phyloP scores from a whole-genome alignment of 1,140 invertebrate species.

The Chironomus striatipennis region DNA sequence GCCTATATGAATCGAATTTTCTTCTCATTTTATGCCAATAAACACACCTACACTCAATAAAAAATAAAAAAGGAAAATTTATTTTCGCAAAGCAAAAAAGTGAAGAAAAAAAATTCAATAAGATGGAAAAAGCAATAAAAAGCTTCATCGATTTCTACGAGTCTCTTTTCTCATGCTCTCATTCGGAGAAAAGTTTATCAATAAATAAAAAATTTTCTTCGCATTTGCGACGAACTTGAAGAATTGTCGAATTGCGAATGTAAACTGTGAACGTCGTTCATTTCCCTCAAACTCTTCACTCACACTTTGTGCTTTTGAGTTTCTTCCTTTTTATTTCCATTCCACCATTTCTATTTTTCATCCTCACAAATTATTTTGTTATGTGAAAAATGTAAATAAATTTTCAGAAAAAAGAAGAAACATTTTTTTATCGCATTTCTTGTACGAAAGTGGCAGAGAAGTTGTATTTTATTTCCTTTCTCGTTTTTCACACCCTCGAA shows the following conservation, averaged over 20 bases:
- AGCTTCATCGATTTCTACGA: constrained; percentile 6
- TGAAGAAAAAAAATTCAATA: not conserved
- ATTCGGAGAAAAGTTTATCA: not conserved
- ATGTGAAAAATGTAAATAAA: constrained; percentile 23
- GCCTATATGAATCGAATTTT: not conserved
- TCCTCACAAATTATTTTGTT: constrained; percentile 13
- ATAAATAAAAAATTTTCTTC: constrained; percentile 4
- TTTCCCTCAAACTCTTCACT: not conserved
- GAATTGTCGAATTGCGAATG: constrained; percentile 18
- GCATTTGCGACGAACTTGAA: not conserved
- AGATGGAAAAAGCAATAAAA: constrained; percentile 17
- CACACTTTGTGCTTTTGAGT: too few relatives aligned
- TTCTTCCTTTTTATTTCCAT: too few relatives aligned
- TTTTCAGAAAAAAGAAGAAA: not conserved
- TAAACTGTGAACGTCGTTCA: constrained; percentile 23
- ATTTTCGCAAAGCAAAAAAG: not conserved
- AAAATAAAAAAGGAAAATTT: not conserved
- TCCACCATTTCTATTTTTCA: not conserved
- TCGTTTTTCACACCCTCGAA: constrained; percentile 9
- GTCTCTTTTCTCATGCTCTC: not conserved
- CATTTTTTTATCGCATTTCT: not conserved
- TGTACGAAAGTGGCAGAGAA: not conserved
- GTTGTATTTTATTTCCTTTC: not conserved
- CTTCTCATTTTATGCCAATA: not conserved
- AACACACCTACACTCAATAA: constrained; percentile 12